Evolutionary conservation across 2,888 invertebrate species (phyloP), one percentile per base, ranked within the genome.

Genomic region (Thysanoteuthis rhombus): DNA sequence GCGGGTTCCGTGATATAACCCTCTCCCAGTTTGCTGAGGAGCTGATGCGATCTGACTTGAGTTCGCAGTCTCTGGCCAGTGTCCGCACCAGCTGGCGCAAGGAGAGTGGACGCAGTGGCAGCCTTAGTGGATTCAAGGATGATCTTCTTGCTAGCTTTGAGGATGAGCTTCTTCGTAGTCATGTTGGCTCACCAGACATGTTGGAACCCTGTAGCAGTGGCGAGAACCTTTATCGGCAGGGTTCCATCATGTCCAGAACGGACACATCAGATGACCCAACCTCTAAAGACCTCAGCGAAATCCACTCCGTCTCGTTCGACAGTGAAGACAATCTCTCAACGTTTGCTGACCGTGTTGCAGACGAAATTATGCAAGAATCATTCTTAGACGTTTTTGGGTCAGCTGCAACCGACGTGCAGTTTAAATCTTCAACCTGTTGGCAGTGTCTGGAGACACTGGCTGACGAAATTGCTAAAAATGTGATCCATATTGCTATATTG

Each of bases 11-110:
- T 93, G 96, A 96, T 94, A 95, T 96, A 3, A 95, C 96, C 8
- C 94, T 96, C n/a, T 96, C 96, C 32, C 95, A 95, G 92, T 96
- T 96, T 95, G 96, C 96, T 25, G 96, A 96, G 93, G 96, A 96
- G 94, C 94, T 96, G 90, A 96, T 96, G 95, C 96, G 95, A 89
- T 95, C 95, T 2, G 95, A 96, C 93, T 95, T 96, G 12, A 95
- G 95, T 36, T 95, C 95, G 42, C 96, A 96, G 16, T 95, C 95
- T 90, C 93, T 96, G 36, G 93, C 95, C 25, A 94, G 95, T 25
- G 94, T 95, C 38, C 94, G 95, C 32, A 95, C 95, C 32, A 94
- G 94, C 90, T 94, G 95, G 42, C 95, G 95, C 92, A 94, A 90
- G 28, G 52, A 95, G 0, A 95, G 96, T 93, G 94, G 95, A 25